A percentile compares a stretch with the other conserved stretches of the same genome.
phyloP scores from a whole-genome alignment of 2,113 vertebrate species.

The Cricetomys ansorgei region DNA sequence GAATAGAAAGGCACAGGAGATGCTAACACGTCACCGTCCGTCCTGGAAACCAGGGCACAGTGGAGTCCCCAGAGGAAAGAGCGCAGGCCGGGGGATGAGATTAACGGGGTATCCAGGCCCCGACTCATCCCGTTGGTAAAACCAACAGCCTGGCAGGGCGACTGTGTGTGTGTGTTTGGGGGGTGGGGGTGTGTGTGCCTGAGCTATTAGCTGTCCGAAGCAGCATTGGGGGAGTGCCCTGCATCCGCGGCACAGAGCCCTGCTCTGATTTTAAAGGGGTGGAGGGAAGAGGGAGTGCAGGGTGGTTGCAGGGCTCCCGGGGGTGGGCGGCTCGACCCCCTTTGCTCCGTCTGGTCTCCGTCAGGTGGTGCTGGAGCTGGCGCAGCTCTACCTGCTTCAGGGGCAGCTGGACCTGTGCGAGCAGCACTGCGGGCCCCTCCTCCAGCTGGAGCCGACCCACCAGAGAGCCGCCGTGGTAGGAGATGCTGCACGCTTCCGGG shows the following conservation, averaged over 20 bases:
- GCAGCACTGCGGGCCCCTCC: conserved; percentile 80
- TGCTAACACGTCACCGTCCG: accelerated
- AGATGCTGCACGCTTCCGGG: neutral
- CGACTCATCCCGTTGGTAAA: neutral
- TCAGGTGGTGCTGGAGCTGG: conserved; percentile 85
- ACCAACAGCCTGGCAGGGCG: neutral
- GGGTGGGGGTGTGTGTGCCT: too few species aligned
- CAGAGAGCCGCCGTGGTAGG: conserved; percentile 82
- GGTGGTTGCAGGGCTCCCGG: accelerated
- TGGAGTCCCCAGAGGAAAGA: neutral
- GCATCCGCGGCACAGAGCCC: accelerated
- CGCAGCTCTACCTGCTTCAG: conserved; percentile 83
- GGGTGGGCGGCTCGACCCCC: too few species aligned
- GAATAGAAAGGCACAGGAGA: too few species aligned
- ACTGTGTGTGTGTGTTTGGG: too few species aligned
- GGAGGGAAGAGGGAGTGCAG: neutral
- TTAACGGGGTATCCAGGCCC: neutral
- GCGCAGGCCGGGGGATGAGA: neutral
- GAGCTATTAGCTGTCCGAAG: too few species aligned
- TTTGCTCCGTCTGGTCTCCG: accelerated
- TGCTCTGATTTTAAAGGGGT: too few species aligned
- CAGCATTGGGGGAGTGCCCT: too few species aligned
- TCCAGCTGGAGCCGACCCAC: conserved; percentile 75
- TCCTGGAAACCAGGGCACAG: neutral
- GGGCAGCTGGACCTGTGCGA: conserved; percentile 85